phyloP scores from a whole-genome alignment of 2,113 vertebrate genomes.

The Syngnathus scovelli region DNA sequence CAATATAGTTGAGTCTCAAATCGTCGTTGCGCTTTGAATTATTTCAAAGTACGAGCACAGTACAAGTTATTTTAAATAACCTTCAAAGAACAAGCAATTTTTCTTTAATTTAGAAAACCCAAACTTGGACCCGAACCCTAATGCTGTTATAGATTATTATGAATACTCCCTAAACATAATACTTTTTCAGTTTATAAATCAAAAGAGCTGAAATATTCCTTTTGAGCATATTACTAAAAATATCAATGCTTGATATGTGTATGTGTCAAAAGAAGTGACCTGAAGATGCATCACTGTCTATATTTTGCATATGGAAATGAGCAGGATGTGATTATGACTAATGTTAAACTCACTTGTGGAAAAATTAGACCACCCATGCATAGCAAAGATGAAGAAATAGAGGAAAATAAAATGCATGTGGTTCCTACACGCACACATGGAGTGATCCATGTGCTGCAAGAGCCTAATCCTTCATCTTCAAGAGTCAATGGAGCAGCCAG shows the following conservation, averaged over 20 bases:
- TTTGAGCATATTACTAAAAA: background rate
- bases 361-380: constrained; percentile 11
- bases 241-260: constrained; percentile 16
- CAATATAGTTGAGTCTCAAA: too few species aligned
- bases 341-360: constrained; percentile 18
- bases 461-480: constrained; percentile 34
- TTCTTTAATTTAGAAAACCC: background rate
- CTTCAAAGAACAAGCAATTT: background rate
- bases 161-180: background rate
- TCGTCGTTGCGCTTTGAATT: too few species aligned
- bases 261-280: constrained; percentile 23
- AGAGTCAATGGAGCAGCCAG: constrained; percentile 41
- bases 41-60: too few species aligned
- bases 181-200: background rate
- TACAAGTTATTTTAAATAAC: background rate
- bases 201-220: background rate
- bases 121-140: too few species aligned
- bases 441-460: constrained; percentile 28
- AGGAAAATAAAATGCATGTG: constrained; percentile 35
- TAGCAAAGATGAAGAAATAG: constrained; percentile 24
- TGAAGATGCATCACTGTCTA: constrained; percentile 8
- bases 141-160: background rate
- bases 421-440: constrained; percentile 20
- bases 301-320: constrained; percentile 13
- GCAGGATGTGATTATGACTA: background rate